These are phyloP conservation scores for Acropora tenuis DNA, from an alignment of 64 coral and sea anemone species.

Conservation along the genomic window DNA sequence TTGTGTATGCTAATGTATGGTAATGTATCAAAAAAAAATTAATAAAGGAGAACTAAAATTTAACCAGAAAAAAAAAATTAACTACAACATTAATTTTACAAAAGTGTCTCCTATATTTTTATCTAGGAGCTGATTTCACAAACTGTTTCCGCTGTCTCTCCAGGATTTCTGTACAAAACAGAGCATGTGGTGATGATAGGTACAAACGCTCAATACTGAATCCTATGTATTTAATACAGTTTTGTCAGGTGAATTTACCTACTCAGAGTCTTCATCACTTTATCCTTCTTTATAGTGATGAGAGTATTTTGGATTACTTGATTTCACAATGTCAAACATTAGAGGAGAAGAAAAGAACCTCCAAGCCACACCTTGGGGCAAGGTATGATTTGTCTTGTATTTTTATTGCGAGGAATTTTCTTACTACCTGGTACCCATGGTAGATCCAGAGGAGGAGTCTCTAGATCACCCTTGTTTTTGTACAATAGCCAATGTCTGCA, in stretches of 20 bases:
- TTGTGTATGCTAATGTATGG: too few species aligned
- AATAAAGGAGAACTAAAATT: too few species aligned
- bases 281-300: conserved; percentile 11
- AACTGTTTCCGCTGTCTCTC: conserved; percentile 54
- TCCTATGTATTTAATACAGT: background rate
- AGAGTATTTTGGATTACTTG: conserved; percentile 63
- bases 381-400: conserved; percentile 25
- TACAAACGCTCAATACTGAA: background rate
- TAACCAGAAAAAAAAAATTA: too few species aligned
- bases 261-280: background rate
- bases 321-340: conserved; percentile 78
- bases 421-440: too few species aligned
- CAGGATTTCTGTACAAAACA: conserved; percentile 24
- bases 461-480: too few species aligned
- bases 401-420: too few species aligned
- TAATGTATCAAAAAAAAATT: too few species aligned
- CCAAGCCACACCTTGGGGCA: conserved; percentile 64
- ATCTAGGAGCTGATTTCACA: conserved; percentile 64
- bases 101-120: background rate
- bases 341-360: conserved; percentile 61
- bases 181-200: conserved; percentile 17
- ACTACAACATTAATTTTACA: too few species aligned
- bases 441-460: too few species aligned
- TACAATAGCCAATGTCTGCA: too few species aligned
- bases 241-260: background rate